These are phyloP conservation scores for Tapirus indicus DNA, from an alignment of 2,797 vertebrate genomes.

Conservation along the genomic window DNA sequence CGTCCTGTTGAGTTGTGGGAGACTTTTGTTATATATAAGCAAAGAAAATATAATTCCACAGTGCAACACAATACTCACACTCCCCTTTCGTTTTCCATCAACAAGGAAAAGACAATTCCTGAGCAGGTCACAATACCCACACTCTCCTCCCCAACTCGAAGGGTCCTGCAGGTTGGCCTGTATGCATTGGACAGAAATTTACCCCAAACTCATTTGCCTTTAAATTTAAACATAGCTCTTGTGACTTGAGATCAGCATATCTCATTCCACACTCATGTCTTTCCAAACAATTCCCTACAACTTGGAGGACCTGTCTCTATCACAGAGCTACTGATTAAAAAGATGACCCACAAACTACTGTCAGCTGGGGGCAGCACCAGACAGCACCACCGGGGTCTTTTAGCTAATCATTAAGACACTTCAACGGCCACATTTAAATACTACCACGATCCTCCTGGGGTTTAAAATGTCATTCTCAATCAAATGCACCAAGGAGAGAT, in stretches of 20 bases:
- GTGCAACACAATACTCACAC: fast-evolving
- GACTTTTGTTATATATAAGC: neutral
- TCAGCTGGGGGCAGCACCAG: neutral
- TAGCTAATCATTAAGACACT: neutral
- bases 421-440: neutral
- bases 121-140: neutral
- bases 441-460: neutral
- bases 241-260: neutral
- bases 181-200: neutral
- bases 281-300: neutral
- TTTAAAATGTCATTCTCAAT: neutral
- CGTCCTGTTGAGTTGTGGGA: neutral
- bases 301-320: neutral
- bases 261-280: neutral
- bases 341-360: neutral
- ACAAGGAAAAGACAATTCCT: neutral
- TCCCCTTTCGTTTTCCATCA: neutral
- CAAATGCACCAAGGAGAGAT: neutral
- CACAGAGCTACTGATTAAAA: neutral
- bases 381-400: neutral
- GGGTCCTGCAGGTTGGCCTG: neutral
- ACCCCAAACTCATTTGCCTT: neutral
- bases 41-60: neutral
- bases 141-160: neutral
- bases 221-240: neutral